Conservation (phyloP, 2,797 vertebrate genomes). For the Nasua narica region DNA sequence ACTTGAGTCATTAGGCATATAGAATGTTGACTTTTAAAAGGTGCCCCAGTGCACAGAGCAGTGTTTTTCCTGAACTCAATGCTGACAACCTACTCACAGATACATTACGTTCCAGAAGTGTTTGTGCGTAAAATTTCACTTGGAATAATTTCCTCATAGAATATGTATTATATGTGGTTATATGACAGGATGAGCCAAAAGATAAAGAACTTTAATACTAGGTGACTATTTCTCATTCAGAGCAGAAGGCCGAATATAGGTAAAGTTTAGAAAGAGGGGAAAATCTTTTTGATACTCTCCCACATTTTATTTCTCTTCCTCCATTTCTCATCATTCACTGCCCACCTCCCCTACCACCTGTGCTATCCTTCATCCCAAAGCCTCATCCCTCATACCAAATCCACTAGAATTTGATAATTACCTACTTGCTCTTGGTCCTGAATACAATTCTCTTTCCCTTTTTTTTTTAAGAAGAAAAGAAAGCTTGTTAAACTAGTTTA, state of each 20-base stretch:
- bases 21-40: background rate
- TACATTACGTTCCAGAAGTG: background rate
- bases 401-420: background rate
- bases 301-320: background rate
- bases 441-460: background rate
- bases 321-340: background rate
- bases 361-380: background rate
- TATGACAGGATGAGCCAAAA: background rate
- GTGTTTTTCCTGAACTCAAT: background rate
- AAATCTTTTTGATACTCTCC: background rate
- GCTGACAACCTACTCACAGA: background rate
- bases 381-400: too few relatives aligned
- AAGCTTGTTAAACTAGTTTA: background rate
- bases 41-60: background rate
- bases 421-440: background rate
- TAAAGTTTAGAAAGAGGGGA: background rate
- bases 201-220: background rate
- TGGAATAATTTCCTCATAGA: conserved; percentile 7
- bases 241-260: background rate
- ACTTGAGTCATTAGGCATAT: background rate
- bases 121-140: background rate
- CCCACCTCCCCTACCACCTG: background rate
- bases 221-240: background rate
- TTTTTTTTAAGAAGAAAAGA: background rate
- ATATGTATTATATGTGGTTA: background rate